phyloP scores from a whole-genome alignment of 30 jellyfish, hydroid and myxozoan species.

The Catostylus mosaicus region DNA sequence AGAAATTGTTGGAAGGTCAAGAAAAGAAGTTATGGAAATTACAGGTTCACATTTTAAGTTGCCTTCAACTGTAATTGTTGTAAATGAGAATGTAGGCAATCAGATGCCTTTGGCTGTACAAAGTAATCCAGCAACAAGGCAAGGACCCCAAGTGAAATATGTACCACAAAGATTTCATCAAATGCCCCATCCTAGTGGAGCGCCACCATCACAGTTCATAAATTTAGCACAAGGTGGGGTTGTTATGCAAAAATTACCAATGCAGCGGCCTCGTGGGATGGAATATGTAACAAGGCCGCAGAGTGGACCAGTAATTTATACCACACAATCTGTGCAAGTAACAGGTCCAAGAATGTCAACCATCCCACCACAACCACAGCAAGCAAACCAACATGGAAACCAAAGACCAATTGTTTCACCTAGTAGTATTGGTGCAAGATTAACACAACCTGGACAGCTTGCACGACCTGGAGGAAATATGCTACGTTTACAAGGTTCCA shows the following conservation, averaged over 20 bases:
- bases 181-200: conserved; percentile 9
- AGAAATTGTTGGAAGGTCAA: conserved; percentile 19
- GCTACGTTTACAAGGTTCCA: conserved; percentile 50
- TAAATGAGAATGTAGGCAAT: background rate
- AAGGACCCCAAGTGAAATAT: conserved; percentile 70
- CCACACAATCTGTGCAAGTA: conserved; percentile 69
- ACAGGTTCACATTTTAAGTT: background rate
- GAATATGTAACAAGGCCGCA: conserved; percentile 44
- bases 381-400: conserved; percentile 42
- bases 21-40: conserved; percentile 26
- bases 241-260: conserved; percentile 45
- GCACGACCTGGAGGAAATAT: conserved; percentile 38
- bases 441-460: conserved; percentile 51
- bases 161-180: conserved; percentile 61
- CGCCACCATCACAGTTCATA: conserved; percentile 36
- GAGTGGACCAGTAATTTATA: conserved; percentile 45
- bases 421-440: conserved; percentile 30
- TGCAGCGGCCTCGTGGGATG: conserved; percentile 55
- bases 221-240: conserved; percentile 56
- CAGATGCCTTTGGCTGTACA: conserved; percentile 6
- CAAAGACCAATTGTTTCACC: conserved; percentile 61
- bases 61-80: background rate
- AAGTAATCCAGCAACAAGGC: conserved; percentile 28
- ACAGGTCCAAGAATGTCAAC: conserved; percentile 86
- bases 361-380: conserved; percentile 75